Evolutionary conservation across 2,113 vertebrate species (phyloP).

Genomic region (Pitta sordida): DNA sequence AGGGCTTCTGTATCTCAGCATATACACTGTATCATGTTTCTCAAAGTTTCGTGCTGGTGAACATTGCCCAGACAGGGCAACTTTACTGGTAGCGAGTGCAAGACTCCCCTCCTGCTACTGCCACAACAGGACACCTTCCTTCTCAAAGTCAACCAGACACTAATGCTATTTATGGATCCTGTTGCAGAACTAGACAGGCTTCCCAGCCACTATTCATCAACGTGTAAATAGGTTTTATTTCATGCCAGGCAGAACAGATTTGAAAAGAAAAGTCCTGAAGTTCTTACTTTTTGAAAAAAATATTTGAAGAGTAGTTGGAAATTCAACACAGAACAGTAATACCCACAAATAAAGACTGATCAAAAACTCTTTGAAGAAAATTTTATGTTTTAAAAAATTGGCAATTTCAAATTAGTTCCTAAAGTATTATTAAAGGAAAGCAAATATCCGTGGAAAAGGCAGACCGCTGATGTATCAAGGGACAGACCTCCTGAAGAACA

Average conservation of each 20-base stretch:
- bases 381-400: accelerated
- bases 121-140: conserved; percentile 31
- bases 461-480: not conserved
- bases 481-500: not conserved
- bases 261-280: not conserved
- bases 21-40: not conserved
- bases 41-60: not conserved
- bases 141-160: conserved; percentile 10
- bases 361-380: not conserved
- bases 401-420: not conserved
- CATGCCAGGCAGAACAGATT: not conserved
- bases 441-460: not conserved
- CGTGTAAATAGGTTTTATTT: not conserved
- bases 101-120: not conserved
- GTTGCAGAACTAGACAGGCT: not conserved
- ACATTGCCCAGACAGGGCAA: not conserved
- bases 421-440: not conserved
- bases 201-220: conserved; percentile 39
- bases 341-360: not conserved
- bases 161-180: conserved; percentile 39
- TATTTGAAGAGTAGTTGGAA: not conserved
- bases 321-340: not conserved
- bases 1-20: not conserved
- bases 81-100: not conserved
- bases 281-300: not conserved